phyloP scores from a whole-genome alignment of 2,888 invertebrate species.

The Apamea epomidion region DNA sequence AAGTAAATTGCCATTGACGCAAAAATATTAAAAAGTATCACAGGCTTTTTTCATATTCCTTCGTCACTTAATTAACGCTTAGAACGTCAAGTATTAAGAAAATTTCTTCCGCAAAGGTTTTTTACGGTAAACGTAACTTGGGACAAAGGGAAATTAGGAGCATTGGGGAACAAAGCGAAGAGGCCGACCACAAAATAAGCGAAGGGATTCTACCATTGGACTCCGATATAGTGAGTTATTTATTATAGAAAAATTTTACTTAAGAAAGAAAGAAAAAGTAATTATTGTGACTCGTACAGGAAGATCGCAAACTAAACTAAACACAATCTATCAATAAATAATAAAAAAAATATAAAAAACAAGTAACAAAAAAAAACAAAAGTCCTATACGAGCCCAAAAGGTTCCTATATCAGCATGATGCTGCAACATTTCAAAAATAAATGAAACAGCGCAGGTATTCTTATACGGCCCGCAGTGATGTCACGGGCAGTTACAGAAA shows the following conservation, averaged over 20 bases:
- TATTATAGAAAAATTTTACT: conserved; percentile 7
- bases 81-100: conserved; percentile 65
- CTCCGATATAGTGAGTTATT: conserved; percentile 39
- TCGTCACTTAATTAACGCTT: conserved; percentile 74
- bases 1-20: conserved; percentile 70
- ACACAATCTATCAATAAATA: too few species aligned
- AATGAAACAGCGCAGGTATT: neutral
- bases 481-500: neutral
- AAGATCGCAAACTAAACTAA: neutral
- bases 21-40: conserved; percentile 66
- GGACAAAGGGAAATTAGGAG: conserved; percentile 73
- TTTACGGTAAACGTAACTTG: conserved; percentile 66
- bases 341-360: neutral
- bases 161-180: conserved; percentile 67
- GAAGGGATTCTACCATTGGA: conserved; percentile 56
- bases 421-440: neutral
- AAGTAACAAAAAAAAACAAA: neutral
- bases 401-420: neutral
- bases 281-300: neutral
- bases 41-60: conserved; percentile 62
- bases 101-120: conserved; percentile 63
- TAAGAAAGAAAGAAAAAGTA: neutral
- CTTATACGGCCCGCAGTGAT: neutral
- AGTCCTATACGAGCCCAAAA: too few species aligned
- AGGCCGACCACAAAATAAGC: conserved; percentile 70